Evolutionary conservation across 2,888 invertebrate genomes (phyloP).

Genomic region (Diarsia mendica): DNA sequence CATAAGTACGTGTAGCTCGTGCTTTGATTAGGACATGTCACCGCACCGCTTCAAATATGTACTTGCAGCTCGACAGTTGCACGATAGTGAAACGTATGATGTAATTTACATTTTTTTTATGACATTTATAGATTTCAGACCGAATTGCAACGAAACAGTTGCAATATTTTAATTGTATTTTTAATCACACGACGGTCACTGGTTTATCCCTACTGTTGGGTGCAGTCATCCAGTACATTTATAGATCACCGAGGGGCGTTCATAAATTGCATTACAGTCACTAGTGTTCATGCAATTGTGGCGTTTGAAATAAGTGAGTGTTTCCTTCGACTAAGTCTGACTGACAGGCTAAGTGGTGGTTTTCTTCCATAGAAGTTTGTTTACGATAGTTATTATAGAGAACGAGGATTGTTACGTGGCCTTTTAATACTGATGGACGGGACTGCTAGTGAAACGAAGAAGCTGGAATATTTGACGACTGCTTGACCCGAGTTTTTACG

Average conservation of each 20-base stretch:
- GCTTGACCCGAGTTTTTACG: not conserved
- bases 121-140: not conserved
- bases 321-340: slow-evolving; percentile 36
- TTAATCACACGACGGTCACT: not conserved
- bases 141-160: no score
- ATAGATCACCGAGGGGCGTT: slow-evolving; percentile 12
- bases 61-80: not conserved
- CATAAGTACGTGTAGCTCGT: not conserved
- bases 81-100: not conserved
- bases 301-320: slow-evolving; percentile 26
- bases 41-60: not conserved
- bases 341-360: slow-evolving; percentile 2
- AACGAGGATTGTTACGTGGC: slow-evolving; percentile 1
- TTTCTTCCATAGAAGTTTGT: slow-evolving; percentile 10
- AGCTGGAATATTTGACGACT: not conserved
- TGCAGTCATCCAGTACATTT: slow-evolving; percentile 10
- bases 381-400: not conserved
- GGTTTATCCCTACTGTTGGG: no score
- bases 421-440: not conserved
- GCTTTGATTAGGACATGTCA: not conserved
- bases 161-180: not conserved
- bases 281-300: slow-evolving; percentile 20
- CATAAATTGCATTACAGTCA: slow-evolving; percentile 26
- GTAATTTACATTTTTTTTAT: not conserved
- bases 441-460: not conserved